phyloP scores from a whole-genome alignment of 2,113 vertebrate species.

The Chaetura pelagica region DNA sequence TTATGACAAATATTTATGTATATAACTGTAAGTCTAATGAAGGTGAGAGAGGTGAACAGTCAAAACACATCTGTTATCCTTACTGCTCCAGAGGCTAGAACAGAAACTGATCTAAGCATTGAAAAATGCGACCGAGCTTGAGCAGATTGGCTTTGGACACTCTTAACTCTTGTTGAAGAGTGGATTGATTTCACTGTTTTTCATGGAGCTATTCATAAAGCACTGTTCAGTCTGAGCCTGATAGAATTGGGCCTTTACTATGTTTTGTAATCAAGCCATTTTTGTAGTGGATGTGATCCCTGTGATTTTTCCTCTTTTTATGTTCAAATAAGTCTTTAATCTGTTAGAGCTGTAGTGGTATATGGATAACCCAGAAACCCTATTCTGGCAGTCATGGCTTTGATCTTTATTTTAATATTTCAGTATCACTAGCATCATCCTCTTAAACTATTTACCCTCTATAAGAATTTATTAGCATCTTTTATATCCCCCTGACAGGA shows the following conservation, averaged over 20 bases:
- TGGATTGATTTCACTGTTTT: background rate
- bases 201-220: background rate
- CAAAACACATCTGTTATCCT: background rate
- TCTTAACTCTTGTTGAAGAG: background rate
- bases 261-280: background rate
- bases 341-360: background rate
- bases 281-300: background rate
- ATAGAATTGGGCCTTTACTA: background rate
- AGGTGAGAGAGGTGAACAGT: background rate
- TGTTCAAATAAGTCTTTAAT: slow-evolving; percentile 50
- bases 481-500: background rate
- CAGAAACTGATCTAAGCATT: background rate
- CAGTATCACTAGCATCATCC: slow-evolving; percentile 9
- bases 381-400: slow-evolving; percentile 1
- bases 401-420: slow-evolving; percentile 38
- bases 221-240: background rate
- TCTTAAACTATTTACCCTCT: slow-evolving; percentile 47
- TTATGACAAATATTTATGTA: background rate
- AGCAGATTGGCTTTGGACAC: background rate
- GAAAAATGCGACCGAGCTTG: background rate
- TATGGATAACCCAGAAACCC: slow-evolving; percentile 28
- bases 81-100: background rate
- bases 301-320: background rate
- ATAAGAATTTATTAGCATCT: slow-evolving; percentile 13
- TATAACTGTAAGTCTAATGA: background rate